Evolutionary conservation across 2,797 vertebrate genomes (phyloP).

Genomic region (Prunella strophiata): DNA sequence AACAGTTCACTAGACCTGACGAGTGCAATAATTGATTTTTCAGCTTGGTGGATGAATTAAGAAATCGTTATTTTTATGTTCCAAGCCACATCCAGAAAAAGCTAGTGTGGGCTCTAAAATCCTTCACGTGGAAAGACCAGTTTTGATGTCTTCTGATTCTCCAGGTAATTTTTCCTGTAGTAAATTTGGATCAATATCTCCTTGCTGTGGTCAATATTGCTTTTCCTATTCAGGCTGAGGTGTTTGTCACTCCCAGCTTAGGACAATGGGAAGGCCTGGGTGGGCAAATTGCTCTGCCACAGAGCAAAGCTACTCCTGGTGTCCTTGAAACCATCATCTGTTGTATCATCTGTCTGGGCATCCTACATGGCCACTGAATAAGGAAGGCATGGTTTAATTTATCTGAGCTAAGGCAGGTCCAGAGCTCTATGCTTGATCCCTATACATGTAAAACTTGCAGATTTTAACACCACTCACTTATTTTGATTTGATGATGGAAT

Average conservation of each 20-base stretch:
- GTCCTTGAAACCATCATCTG: not conserved
- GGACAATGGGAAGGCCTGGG: not conserved
- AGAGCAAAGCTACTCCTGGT: not conserved
- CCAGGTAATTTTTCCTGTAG: not conserved
- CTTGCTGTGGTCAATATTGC: not conserved
- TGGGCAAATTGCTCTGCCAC: not conserved
- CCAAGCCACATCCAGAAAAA: not conserved
- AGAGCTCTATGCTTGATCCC: not conserved
- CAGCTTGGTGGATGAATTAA: constrained; percentile 29
- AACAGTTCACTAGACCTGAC: constrained; percentile 23
- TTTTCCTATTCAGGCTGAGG: not conserved
- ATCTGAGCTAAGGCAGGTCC: not conserved
- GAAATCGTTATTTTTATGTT: constrained; percentile 25
- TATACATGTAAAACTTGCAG: not conserved
- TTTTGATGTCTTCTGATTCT: not conserved
- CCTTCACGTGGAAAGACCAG: not conserved
- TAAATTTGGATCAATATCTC: not conserved
- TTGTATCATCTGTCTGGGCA: not conserved
- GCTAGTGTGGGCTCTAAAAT: not conserved
- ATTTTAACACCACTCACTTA: not conserved
- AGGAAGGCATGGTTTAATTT: not conserved
- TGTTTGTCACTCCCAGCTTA: not conserved
- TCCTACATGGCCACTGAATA: not conserved
- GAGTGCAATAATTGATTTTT: constrained; percentile 49
- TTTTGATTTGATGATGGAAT: not conserved